Percentiles rank a stretch among this genome's conserved stretches.
phyloP scores from a whole-genome alignment of 30 jellyfish, hydroid and myxozoan species.

The Pseudorhiza aurosa region DNA sequence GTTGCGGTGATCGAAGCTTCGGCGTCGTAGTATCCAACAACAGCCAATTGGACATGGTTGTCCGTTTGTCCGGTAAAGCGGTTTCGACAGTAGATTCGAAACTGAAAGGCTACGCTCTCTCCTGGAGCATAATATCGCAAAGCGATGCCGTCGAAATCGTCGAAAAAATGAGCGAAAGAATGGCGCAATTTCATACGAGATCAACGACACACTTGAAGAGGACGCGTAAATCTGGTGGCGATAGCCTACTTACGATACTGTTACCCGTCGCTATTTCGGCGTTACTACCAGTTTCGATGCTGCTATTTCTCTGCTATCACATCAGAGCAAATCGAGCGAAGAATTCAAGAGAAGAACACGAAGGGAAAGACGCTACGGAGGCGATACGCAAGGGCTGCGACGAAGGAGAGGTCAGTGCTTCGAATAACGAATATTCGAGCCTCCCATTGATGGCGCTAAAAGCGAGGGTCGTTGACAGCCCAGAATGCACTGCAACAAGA shows the following conservation, averaged over 20 bases:
- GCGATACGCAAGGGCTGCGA: no score
- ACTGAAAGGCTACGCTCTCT: constrained; percentile 22
- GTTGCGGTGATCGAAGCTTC: constrained; percentile 1
- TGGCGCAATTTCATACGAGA: background rate
- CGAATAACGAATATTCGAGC: background rate
- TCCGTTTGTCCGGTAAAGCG: constrained; percentile 10
- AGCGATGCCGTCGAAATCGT: background rate
- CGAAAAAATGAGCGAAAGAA: background rate
- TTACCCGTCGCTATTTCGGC: constrained; percentile 46
- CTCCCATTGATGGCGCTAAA: background rate
- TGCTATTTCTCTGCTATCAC: constrained; percentile 28
- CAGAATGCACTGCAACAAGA: background rate
- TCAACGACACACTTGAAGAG: background rate
- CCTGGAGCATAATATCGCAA: constrained; percentile 23
- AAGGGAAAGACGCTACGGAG: background rate
- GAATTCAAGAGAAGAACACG: background rate
- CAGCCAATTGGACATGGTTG: constrained; percentile 41
- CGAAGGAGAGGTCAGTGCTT: background rate
- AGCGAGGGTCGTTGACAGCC: background rate
- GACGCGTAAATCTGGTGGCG: background rate
- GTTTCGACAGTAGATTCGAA: background rate
- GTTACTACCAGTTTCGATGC: constrained; percentile 15
- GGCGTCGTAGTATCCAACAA: constrained; percentile 2
- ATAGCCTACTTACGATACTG: constrained; percentile 9
- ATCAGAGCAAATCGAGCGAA: background rate